A percentile compares a stretch with the other conserved stretches of the same genome.
These are phyloP conservation scores for Smutsia temminckii DNA, from an alignment of 2,797 vertebrate species.

Conservation along the genomic window DNA sequence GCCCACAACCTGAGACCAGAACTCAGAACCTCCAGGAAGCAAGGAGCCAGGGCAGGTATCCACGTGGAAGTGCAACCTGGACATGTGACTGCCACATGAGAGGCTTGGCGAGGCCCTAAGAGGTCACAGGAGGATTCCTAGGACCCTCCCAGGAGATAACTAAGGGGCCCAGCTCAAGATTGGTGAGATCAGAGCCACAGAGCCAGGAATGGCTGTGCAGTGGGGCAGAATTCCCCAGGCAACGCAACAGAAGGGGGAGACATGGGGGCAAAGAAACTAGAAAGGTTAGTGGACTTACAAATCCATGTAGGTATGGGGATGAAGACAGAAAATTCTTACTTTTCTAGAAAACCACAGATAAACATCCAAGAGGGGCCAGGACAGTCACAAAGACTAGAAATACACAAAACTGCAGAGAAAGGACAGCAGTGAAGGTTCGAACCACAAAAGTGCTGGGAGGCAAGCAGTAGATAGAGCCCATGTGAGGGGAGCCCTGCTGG, in stretches of 20 bases:
- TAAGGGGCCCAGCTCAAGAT: neutral
- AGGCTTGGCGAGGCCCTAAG: neutral
- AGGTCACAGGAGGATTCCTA: neutral
- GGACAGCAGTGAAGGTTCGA: neutral
- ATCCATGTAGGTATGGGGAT: neutral
- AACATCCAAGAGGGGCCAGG: accelerated
- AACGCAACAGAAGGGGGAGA: neutral
- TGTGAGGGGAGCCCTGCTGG: too few species aligned
- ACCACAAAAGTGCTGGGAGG: neutral
- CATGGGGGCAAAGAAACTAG: neutral
- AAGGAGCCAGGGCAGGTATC: neutral
- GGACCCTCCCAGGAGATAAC: neutral
- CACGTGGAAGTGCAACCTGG: neutral
- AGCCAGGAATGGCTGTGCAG: too few species aligned
- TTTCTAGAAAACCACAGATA: neutral
- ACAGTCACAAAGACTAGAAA: neutral
- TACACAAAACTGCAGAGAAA: neutral
- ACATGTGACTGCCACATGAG: too few species aligned
- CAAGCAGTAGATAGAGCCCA: too few species aligned
- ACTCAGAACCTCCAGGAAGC: accelerated
- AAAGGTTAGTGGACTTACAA: neutral
- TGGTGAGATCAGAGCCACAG: neutral
- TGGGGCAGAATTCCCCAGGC: neutral
- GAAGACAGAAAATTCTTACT: neutral
- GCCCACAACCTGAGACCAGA: accelerated